A percentile compares a stretch with the other conserved stretches of the same genome.
Evolutionary conservation across 2,888 invertebrate genomes (phyloP).

Genomic region (Heteromyza rotundicornis): DNA sequence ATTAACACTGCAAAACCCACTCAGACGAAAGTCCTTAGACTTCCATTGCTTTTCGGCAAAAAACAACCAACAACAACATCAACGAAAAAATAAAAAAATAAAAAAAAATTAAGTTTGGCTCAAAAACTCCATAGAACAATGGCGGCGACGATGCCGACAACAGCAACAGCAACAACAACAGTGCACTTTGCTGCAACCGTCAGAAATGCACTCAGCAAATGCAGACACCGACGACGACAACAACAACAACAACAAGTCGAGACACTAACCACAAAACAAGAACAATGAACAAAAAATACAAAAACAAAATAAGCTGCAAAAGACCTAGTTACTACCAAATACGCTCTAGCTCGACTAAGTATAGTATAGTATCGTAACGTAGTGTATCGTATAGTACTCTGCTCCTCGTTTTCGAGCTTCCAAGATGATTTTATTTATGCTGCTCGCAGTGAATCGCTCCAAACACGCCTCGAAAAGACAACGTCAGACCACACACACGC

Average conservation of each 20-base stretch:
- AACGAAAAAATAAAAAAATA: no score
- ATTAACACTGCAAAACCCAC: slow-evolving; percentile 44
- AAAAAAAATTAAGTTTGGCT: no score
- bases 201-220: slow-evolving; percentile 29
- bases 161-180: slow-evolving; percentile 8
- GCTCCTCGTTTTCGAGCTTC: not conserved
- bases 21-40: slow-evolving; percentile 61
- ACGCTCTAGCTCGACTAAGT: not conserved
- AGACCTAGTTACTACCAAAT: not conserved
- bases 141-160: not conserved
- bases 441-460: not conserved
- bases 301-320: not conserved
- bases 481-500: slow-evolving; percentile 2
- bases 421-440: slow-evolving; percentile 2
- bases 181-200: slow-evolving; percentile 34
- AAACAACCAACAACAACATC: slow-evolving; percentile 33
- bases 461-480: slow-evolving; percentile 2
- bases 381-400: not conserved
- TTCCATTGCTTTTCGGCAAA: slow-evolving; percentile 52
- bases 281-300: not conserved
- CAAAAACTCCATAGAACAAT: slow-evolving; percentile 27
- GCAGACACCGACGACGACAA: slow-evolving; percentile 16
- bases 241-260: not conserved
- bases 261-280: not conserved
- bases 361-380: not conserved